Evolutionary conservation across 2,113 vertebrate genomes (phyloP).

Genomic region (Pan paniscus): DNA sequence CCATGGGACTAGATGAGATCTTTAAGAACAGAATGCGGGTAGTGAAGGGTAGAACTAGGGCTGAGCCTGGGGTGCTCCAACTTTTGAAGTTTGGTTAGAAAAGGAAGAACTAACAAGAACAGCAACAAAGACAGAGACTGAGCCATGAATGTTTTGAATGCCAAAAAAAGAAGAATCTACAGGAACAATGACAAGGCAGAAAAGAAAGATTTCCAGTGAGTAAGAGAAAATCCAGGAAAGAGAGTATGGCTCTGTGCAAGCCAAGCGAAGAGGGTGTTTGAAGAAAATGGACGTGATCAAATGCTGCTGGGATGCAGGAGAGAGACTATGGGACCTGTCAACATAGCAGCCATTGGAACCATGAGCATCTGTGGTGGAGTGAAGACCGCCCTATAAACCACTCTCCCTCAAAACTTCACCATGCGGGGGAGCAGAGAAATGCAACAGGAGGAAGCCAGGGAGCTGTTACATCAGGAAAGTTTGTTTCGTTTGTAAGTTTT

Average conservation of each 20-base stretch:
- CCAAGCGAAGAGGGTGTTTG: not conserved
- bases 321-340: not conserved
- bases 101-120: not conserved
- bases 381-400: not conserved
- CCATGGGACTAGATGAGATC: not conserved
- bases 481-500: not conserved
- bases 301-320: not conserved
- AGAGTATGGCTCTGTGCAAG: not conserved
- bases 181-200: too few species aligned
- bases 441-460: not conserved
- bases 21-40: not conserved
- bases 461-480: not conserved
- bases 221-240: not conserved
- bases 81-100: not conserved
- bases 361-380: not conserved
- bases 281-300: not conserved
- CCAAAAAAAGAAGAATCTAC: too few species aligned
- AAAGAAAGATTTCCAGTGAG: not conserved
- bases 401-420: too few species aligned
- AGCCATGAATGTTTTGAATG: too few species aligned
- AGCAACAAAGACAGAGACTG: not conserved
- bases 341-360: not conserved
- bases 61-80: not conserved
- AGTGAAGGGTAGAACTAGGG: not conserved
- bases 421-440: not conserved